A percentile compares a stretch with the other conserved stretches of the same genome.
Evolutionary conservation across 2,888 invertebrate species (phyloP).

Genomic region (Tribolium freemani): DNA sequence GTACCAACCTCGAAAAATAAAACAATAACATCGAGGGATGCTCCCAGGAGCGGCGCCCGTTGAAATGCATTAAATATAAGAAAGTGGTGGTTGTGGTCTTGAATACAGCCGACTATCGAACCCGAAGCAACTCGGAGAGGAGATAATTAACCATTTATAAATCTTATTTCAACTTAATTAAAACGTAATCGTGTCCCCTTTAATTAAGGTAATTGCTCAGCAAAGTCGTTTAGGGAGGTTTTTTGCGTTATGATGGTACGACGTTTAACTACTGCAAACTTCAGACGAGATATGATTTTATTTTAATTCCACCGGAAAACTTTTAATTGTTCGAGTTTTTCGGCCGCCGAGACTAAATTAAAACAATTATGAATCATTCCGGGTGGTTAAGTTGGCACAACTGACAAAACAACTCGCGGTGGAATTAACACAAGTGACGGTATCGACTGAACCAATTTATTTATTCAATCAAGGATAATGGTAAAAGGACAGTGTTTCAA

Average conservation of each 20-base stretch:
- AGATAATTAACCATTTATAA: neutral
- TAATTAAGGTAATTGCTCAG: constrained; percentile 20
- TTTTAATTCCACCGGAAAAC: constrained; percentile 13
- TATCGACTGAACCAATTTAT: no score
- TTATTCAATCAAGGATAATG: no score
- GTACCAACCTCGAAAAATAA: constrained; percentile 21
- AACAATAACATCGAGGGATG: constrained; percentile 22
- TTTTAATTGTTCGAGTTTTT: constrained; percentile 19
- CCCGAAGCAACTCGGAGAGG: neutral
- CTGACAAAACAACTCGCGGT: neutral
- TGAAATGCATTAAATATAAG: constrained; percentile 24
- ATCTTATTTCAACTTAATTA: constrained; percentile 12
- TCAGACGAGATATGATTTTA: constrained; percentile 9
- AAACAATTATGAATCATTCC: neutral
- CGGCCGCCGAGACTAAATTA: neutral
- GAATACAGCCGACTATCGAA: neutral
- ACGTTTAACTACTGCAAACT: constrained; percentile 10
- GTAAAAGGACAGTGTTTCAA: no score
- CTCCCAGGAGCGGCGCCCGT: constrained; percentile 2
- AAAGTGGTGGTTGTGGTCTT: constrained; percentile 7
- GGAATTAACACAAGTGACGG: no score
- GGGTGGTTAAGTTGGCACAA: neutral
- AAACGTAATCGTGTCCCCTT: constrained; percentile 12
- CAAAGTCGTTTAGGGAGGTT: constrained; percentile 6
- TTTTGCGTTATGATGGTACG: neutral